Base-by-base conservation (phyloP, 2,888 invertebrate species). In the Ophion slaviceki region DNA sequence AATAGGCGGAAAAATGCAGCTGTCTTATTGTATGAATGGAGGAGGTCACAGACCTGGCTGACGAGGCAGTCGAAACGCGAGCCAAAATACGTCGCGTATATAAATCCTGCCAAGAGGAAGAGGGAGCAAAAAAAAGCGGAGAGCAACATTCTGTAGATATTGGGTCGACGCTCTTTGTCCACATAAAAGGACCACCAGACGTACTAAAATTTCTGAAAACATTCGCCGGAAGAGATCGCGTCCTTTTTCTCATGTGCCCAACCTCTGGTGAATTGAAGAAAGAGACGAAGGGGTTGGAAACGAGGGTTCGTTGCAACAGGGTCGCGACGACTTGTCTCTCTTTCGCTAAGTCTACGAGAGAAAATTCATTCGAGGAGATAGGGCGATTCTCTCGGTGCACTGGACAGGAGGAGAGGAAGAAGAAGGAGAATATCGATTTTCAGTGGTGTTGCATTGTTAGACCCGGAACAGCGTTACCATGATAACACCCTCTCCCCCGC, bases 381-480 rank as follows among this genome's bases (percentile, higher is more conserved):
- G 81, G 62, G 76, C 70, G 20, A 75, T 68, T 61, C 74, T 64
- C 75, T 80, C 72, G 86, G 20, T 85, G 82, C 82, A 82, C 68
- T 72, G 70, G 62, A 59, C 59, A 68, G 68, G 68, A 66, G 67
- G 66, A 62, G 67, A 85, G 62, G 76, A 80, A 40, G 61, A 67
- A 67, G 68, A 28, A 62, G 75, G 80, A 76, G 75, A 76, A 80
- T 92, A 93, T 93, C 92, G 93, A 93, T 92, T 92, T 90, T 90
- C 82, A 83, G 87, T 88, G 89, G 89, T 81, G 68, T 88, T 91
- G 90, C 91, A 91, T 89, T 92, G 92, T 91, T 92, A 92, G 91
- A 85, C 83, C 86, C 61, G 89, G 87, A 76, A 86, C 89, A 89
- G 91, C 92, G 92, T 93, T 93, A 92, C 93, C 93, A 92, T 92